Evolutionary conservation across 2,113 vertebrate genomes (phyloP), one percentile per base, ranked within the genome.

Genomic region (Gopherus evgoodei): DNA sequence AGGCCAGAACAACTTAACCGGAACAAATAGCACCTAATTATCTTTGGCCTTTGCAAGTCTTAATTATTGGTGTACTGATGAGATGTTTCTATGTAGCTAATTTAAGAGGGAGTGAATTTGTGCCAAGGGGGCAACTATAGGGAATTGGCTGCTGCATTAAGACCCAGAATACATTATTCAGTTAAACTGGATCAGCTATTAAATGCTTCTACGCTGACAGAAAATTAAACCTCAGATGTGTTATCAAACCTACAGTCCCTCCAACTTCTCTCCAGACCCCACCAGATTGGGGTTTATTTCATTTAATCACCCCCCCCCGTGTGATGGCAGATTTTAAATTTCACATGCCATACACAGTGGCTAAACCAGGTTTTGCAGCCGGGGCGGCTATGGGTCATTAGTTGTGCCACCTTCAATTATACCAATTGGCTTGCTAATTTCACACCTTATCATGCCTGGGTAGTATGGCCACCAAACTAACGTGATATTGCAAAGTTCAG

Each of bases 171-270:
- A 24, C 49, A 75, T 25, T 8, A 88, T 21, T 2, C 79, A 27
- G 4, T 72, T 8, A 49, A 84, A 42, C 27, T 81, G 1, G 57
- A 50, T 80, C 54, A 42, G 86, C 87, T 21, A 3, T 82, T 87
- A 75, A 94, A 82, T 90, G 44, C 94, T 5, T 78, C 90, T 11
- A 42, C 1, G 0, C 38, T 83, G 19, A 92, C 0, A 11, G 90
- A 86, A 42, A 57, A 35, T 3, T 16, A 57, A 83, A 27, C 31
- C 54, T 19, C 47, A 50, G 17, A 49, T 87, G 0, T 1, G 0
- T 1, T 2, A 0, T 56, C 4, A 0, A 62, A 54, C 62, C 52
- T 38, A 5, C 2, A 3, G 49, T 54, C 1, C 50, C 81, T 42
- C 4, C 2, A 0, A 14, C 49, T 81, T 90, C 24, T 62, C 53